Evolutionary conservation across 2,888 invertebrate genomes (phyloP), one percentile per base, ranked within the genome.

Genomic region (Dryocosmus kuriphilus): DNA sequence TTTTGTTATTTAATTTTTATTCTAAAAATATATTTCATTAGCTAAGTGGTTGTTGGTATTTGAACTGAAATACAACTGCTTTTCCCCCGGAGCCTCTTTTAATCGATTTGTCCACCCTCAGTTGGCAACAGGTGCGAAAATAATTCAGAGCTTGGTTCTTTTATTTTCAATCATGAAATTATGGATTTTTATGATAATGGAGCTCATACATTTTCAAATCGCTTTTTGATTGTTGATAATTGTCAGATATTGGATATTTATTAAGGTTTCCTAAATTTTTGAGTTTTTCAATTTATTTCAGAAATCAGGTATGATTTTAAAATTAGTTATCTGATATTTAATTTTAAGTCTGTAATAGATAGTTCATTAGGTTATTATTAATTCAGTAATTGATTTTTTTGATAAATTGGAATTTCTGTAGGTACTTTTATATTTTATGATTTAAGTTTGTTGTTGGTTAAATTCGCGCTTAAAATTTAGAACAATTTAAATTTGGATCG

Each of bases 71-170:
- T 41, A 14, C 14, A 41, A 4, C 41, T 41, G 16, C 35, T 67
- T 67, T 41, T 35, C 46, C 46, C 67, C 27, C 27, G 4, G 67
- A 67, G 67, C 11, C 67, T 46, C 67, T 19, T 67, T 46, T 67
- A 7, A 67, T 67, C 67, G 67, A 67, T 67, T 67, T 67, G 67
- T 67, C 67, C 19, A 46, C 16, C 19, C 19, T 11, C 19, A n/a
- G 19, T 67, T 67, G 46, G 67, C 67, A 67, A 67, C 67, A 67
- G 67, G 67, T 67, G 46, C 41, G 7, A 30, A 67, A 46, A 67
- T 46, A 67, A 67, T 67, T 46, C 46, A 46, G 16, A 19, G 38
- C 38, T 65, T 65, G 46, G 2, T 46, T 27, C 24, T 65, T 65
- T 22, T 9, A 51, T 63, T 35, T 24, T 65, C 22, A 65, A 65